phyloP scores from a whole-genome alignment of 2,113 vertebrate genomes.

The Notechis scutatus region DNA sequence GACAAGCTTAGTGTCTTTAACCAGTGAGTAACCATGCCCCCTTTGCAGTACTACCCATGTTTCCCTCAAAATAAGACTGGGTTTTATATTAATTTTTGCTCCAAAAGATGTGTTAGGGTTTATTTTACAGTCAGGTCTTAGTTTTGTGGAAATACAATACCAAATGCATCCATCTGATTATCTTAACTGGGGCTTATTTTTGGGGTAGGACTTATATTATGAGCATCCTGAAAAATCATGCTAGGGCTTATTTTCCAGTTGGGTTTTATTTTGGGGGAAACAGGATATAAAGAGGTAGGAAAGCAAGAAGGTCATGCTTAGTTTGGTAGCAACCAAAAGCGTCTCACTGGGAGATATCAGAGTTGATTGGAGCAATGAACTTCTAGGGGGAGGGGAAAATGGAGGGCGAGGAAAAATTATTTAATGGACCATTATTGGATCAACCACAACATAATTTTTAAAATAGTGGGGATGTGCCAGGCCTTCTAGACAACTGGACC shows the following conservation, averaged over 20 bases:
- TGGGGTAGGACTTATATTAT: too few relatives aligned
- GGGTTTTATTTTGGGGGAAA: too few relatives aligned
- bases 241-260: too few relatives aligned
- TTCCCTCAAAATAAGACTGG: too few relatives aligned
- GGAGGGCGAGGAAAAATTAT: background rate
- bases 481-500: background rate
- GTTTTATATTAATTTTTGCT: too few relatives aligned
- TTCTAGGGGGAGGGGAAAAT: background rate
- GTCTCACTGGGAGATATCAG: background rate
- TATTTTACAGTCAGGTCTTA: too few relatives aligned
- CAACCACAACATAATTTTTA: background rate
- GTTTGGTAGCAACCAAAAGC: background rate
- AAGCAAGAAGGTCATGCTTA: background rate
- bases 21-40: background rate
- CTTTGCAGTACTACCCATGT: background rate
- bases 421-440: background rate
- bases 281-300: background rate
- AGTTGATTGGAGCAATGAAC: background rate
- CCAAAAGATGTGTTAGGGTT: too few relatives aligned
- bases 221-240: too few relatives aligned
- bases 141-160: too few relatives aligned
- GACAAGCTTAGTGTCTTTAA: background rate
- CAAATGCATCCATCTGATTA: too few relatives aligned
- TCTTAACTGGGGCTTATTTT: too few relatives aligned
- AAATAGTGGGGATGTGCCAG: background rate